A percentile compares a stretch with the other conserved stretches of the same genome.
These are phyloP conservation scores for Phaethon lepturus DNA, from an alignment of 2,113 vertebrate genomes.

Conservation along the genomic window DNA sequence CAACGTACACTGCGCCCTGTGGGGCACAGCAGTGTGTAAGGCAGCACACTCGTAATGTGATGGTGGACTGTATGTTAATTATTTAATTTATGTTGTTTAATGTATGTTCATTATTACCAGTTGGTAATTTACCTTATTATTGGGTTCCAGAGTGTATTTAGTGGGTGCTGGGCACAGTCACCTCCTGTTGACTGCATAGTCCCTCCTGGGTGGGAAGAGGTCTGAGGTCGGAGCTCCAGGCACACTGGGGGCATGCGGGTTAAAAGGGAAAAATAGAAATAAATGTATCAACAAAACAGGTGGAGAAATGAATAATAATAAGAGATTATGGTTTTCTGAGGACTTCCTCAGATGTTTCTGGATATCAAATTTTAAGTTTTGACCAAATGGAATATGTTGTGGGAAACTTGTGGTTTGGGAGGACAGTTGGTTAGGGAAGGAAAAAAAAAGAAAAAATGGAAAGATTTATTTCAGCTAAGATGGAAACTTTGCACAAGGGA, in stretches of 20 bases:
- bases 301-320: not conserved
- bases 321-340: not conserved
- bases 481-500: not conserved
- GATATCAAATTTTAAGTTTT: not conserved
- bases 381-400: not conserved
- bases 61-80: not conserved
- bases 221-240: not conserved
- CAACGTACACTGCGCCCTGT: rapidly evolving
- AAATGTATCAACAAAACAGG: rapidly evolving
- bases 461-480: not conserved
- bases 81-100: no score
- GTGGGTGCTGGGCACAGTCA: not conserved
- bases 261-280: not conserved
- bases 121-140: not conserved
- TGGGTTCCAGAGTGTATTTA: not conserved
- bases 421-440: not conserved
- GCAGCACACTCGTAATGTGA: rapidly evolving
- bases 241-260: rapidly evolving
- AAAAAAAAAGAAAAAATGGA: not conserved
- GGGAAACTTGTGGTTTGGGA: not conserved
- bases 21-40: rapidly evolving
- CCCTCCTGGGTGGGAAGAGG: not conserved
- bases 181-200: not conserved
- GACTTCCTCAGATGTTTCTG: not conserved
- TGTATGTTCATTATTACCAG: no score